Evolutionary conservation across 2,797 vertebrate genomes (phyloP), one percentile per base, ranked within the genome.

Genomic region (Nyctibius grandis): DNA sequence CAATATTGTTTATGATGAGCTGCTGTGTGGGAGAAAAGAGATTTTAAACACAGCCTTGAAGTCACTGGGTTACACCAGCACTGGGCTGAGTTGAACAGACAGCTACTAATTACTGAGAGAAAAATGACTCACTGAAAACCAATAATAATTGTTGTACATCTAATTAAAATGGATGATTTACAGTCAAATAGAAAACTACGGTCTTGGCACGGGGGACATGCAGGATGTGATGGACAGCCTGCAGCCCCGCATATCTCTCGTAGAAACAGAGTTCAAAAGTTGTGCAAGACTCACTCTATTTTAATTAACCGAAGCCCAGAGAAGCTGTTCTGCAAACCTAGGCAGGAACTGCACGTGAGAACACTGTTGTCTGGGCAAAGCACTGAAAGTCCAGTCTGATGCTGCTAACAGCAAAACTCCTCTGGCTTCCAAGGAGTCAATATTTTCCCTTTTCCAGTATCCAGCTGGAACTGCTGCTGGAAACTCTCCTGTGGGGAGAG

Each of bases 81-180:
- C 51, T 85, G 72, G 54, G 61, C 72, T 93, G 85, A 84, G 61
- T 80, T 84, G 92, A 94, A 91, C 90, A 75, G 90, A 94, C 86
- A 92, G 9, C 92, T 89, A 67, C 78, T 95, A 93, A 95, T 95
- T 96, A 94, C 91, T 73, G 78, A 85, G 69, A 93, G 94, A 95
- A 95, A 92, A 96, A 59, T 86, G 68, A 86, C 76, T 95, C 79
- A 88, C 84, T 93, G n/a, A 96, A 94, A 92, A 28, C 47, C 75
- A 89, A 56, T 92, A 91, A 84, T 89, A 95, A 94, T 94, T 93
- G 89, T 81, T 86, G 85, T 93, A 73, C 34, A 29, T 85, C 57
- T 92, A 86, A 92, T 88, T 88, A 70, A 90, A 85, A 85, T 45
- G 40, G 76, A 73, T 92, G 63, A 94, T 86, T 95, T 95, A 83